Evolutionary conservation across 1,140 invertebrate genomes (phyloP).

Genomic region (Pinna nobilis): DNA sequence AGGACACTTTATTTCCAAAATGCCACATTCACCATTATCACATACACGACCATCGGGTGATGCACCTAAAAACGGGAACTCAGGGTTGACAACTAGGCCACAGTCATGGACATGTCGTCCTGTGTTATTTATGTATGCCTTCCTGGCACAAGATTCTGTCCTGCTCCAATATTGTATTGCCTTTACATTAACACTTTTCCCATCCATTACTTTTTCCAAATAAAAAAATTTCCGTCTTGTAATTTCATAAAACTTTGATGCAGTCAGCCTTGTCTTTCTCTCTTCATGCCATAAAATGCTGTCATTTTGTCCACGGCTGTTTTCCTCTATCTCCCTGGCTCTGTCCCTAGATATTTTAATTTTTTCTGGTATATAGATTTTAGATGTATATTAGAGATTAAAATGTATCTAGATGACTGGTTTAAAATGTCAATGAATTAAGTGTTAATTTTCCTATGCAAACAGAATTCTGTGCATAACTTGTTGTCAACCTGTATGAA

Average conservation of each 20-base stretch:
- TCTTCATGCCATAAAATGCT: constrained; percentile 8
- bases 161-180: constrained; percentile 18
- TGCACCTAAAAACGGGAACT: constrained; percentile 17
- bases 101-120: constrained; percentile 21
- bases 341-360: too few species aligned
- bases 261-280: constrained; percentile 18
- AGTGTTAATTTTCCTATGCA: constrained; percentile 28
- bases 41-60: constrained; percentile 18
- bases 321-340: too few species aligned
- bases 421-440: constrained; percentile 2
- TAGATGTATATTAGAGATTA: background rate
- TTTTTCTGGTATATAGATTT: background rate
- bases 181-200: constrained; percentile 5
- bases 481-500: constrained; percentile 16
- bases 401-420: background rate
- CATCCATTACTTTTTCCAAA: constrained; percentile 10
- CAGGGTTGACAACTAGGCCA: constrained; percentile 24
- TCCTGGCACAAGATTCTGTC: constrained; percentile 36
- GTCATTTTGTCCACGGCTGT: constrained; percentile 10
- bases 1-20: constrained; percentile 40
- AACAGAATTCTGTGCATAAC: background rate
- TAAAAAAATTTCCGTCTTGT: constrained; percentile 25
- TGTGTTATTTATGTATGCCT: constrained; percentile 9
- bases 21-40: constrained; percentile 5
- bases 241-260: constrained; percentile 34